Evolutionary conservation across 2,113 vertebrate species (phyloP), one percentile per base, ranked within the genome.

Genomic region (Calypte anna): DNA sequence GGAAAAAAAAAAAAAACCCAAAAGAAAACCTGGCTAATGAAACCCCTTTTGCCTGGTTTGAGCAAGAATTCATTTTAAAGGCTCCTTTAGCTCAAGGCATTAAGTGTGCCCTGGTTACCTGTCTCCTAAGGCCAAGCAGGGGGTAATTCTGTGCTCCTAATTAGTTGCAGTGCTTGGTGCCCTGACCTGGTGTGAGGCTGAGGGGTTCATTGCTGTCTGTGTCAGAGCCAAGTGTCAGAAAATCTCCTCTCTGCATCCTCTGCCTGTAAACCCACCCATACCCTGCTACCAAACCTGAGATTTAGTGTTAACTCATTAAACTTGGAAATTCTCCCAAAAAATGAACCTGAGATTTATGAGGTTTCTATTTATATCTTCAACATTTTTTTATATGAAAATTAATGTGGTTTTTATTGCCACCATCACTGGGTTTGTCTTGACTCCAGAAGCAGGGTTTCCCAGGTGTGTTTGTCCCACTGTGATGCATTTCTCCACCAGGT

Each of bases 311-410:
- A 92, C 95, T 97, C 95, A 73, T 96, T 97, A 76, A 97, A 94
- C 90, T 91, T 90, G 69, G 93, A 91, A 82, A 91, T 75, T 82
- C 73, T 88, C 30, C 66, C 66, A 14, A 67, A 96, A 89, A 96
- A 67, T 25, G 77, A 93, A 89, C 63, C 68, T n/a, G 36, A 46
- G 82, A 66, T 89, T 93, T 88, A 50, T 67, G 19, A 36, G 66
- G 58, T 88, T 89, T 82, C 91, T 95, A 90, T 97, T 97, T 97
- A 91, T 94, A 89, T 54, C 92, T 75, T 86, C 73, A 93, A 90
- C 73, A 25, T 92, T 82, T 92, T 95, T 97, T 97, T 91, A 97
- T 96, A 89, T 36, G 10, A 72, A 91, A 96, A 85, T 94, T 90
- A 94, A 95, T 95, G 97, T 93, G 3, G 67, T 88, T 94, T 95